These are phyloP conservation scores for Pipistrellus pipistrellus DNA, from an alignment of 2,797 vertebrate genomes.

Conservation along the genomic window DNA sequence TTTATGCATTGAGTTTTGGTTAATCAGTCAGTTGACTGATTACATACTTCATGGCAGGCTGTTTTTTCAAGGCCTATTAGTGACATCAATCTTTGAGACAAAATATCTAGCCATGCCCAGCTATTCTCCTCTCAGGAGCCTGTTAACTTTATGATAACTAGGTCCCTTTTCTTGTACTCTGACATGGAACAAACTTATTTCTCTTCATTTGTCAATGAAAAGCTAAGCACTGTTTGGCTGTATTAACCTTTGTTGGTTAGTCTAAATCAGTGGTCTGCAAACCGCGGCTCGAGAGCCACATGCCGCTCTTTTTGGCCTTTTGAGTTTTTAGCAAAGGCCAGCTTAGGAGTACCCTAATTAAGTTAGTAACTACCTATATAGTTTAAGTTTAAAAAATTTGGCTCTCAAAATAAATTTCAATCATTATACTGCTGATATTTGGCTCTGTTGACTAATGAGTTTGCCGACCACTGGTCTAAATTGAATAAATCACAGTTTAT, in stretches of 20 bases:
- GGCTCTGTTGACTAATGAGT: too few relatives aligned
- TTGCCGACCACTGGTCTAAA: not conserved
- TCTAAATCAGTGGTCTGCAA: not conserved
- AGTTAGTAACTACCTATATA: too few relatives aligned
- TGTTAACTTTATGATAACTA: not conserved
- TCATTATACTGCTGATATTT: too few relatives aligned
- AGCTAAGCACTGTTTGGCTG: not conserved
- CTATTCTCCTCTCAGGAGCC: not conserved
- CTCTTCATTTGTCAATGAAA: constrained; percentile 4
- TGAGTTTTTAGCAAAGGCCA: too few relatives aligned
- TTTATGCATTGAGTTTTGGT: not conserved
- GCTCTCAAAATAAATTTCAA: too few relatives aligned
- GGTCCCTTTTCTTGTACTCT: not conserved
- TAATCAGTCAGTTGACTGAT: not conserved
- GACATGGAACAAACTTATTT: not conserved
- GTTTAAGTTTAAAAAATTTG: too few relatives aligned
- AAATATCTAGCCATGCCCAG: not conserved
- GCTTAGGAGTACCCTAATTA: too few relatives aligned
- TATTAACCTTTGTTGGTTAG: not conserved
- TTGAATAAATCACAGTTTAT: not conserved
- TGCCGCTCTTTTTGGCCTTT: too few relatives aligned
- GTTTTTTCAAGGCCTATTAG: not conserved
- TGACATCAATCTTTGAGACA: not conserved
- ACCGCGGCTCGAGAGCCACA: too few relatives aligned
- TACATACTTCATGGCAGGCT: not conserved